Conservation (phyloP, 2,888 invertebrate species). For the Apeira syringaria region DNA sequence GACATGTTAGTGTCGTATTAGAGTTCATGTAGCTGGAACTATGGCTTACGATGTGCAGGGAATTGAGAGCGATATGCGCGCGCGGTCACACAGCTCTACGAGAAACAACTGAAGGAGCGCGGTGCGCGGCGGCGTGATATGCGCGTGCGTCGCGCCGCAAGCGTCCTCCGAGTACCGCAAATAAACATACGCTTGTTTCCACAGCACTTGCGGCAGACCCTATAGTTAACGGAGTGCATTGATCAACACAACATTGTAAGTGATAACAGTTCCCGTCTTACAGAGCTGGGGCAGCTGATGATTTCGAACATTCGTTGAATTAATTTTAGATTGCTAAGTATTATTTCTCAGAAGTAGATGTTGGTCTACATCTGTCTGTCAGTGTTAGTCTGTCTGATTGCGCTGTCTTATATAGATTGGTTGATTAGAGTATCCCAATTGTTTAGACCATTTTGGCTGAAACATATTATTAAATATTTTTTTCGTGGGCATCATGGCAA, state of each 20-base stretch:
- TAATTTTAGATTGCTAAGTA: no score
- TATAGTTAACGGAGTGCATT: constrained; percentile 9
- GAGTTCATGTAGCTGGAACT: constrained; percentile 39
- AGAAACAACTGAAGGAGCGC: constrained; percentile 66
- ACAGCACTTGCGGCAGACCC: constrained; percentile 35
- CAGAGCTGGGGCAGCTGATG: constrained; percentile 18
- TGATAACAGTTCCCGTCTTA: constrained; percentile 31
- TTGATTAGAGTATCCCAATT: no score
- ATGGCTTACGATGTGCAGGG: constrained; percentile 29
- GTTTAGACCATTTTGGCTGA: no score
- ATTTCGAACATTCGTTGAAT: no score
- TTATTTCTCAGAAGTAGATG: no score
- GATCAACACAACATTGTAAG: constrained; percentile 32
- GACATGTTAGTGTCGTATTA: constrained; percentile 54
- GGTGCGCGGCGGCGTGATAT: constrained; percentile 48
- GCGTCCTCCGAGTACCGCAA: constrained; percentile 67
- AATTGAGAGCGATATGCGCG: constrained; percentile 47
- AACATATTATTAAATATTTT: no score
- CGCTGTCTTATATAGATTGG: no score
- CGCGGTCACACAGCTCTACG: constrained; percentile 43
- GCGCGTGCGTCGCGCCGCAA: constrained; percentile 59
- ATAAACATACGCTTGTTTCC: constrained; percentile 68
- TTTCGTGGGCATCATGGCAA: no score
- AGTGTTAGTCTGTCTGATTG: no score
- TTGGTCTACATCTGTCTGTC: no score